Evolutionary conservation across 1,140 invertebrate species (phyloP), one percentile per base, ranked within the genome.

Genomic region (Dendrolimus kikuchii): DNA sequence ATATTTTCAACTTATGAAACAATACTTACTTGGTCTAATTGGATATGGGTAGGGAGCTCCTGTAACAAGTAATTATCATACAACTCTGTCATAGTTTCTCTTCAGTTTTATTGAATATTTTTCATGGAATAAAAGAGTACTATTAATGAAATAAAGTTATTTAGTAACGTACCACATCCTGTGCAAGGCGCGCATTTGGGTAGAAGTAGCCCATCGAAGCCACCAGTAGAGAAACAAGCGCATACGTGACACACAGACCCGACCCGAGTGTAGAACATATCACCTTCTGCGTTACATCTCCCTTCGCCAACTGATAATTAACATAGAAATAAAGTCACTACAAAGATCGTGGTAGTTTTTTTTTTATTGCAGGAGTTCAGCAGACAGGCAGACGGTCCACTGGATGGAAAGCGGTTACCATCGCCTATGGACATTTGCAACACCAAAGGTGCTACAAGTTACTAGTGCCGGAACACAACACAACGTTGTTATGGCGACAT

Each of bases 161-260:
- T 5, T 9, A 40, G 23, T 7, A 46, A 56, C 59, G 65, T 60
- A 77, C 71, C 40, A 40, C 71, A 74, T n/a, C 50, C 23, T 40
- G 49, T 62, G 62, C 77, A 81, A 1, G 68, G 47, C 0, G 61
- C 61, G 50, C 77, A 77, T 48, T 77, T 77, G 38, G 73, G 49
- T 53, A 62, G 66, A 3, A 77, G 49, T 6, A 4, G 8, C 38
- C 64, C 65, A n/a, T 44, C 53, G 1, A 43, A 23, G 23, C 23
- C 23, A 23, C 23, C 8, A n/a, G 38, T 39, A 7, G 49, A 50
- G 66, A 74, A 78, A 55, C 77, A 78, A 4, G 49, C 75, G 51
- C 75, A 78, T 6, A 81, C 50, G 57, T 58, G 56, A 50, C 75
- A 81, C 5, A 42, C 60, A 40, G 42, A 44, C 2, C 37, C 9